Conservation (phyloP, 2,888 invertebrate genomes). For the Macroteleia sp. region DNA sequence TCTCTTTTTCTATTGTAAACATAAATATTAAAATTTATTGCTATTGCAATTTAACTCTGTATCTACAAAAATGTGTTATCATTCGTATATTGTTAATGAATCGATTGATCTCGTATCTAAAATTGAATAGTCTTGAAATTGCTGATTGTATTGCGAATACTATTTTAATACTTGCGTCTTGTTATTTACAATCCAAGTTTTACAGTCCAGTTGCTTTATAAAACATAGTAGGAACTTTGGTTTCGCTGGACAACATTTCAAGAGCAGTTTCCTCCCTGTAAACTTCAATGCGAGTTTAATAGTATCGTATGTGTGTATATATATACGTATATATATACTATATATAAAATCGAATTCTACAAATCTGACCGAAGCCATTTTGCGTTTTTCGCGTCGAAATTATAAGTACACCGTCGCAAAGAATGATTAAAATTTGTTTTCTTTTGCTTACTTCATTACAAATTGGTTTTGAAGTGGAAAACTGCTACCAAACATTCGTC, state of each 20-base stretch:
- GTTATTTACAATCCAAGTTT: constrained; percentile 81
- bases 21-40: constrained; percentile 57
- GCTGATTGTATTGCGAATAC: constrained; percentile 82
- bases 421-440: constrained; percentile 2
- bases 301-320: constrained; percentile 31
- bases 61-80: constrained; percentile 60
- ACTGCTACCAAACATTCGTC: constrained; percentile 83
- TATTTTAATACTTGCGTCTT: constrained; percentile 78
- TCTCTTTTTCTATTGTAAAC: constrained; percentile 61
- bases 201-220: constrained; percentile 83
- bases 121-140: constrained; percentile 74
- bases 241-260: constrained; percentile 86
- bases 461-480: constrained; percentile 72
- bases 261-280: constrained; percentile 80
- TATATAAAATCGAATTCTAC: constrained; percentile 36
- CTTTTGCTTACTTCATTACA: constrained; percentile 19
- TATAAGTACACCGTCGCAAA: constrained; percentile 33
- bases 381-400: constrained; percentile 12
- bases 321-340: constrained; percentile 23
- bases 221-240: constrained; percentile 87
- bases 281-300: constrained; percentile 40
- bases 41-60: constrained; percentile 60
- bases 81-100: constrained; percentile 46
- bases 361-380: constrained; percentile 14
- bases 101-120: constrained; percentile 60